A percentile compares a stretch with the other conserved stretches of the same genome.
phyloP scores from a whole-genome alignment of 2,113 vertebrate genomes.

The Empidonax alnorum region DNA sequence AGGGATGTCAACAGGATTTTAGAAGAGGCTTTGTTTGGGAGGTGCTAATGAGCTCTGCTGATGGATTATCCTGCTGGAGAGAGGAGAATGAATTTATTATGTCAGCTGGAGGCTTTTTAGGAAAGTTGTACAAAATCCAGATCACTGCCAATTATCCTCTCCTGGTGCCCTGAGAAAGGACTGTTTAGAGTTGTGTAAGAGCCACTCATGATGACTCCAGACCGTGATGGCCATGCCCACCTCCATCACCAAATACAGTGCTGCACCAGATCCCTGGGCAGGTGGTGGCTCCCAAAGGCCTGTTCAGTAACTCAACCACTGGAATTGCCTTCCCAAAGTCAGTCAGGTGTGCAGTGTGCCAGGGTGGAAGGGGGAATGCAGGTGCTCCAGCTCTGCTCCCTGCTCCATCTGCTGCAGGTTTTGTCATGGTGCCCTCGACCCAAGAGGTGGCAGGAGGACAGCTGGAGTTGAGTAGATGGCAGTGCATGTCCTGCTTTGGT shows the following conservation, averaged over 20 bases:
- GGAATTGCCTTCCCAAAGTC: background rate
- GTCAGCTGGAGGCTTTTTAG: slow-evolving; percentile 24
- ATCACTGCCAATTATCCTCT: background rate
- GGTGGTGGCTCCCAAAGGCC: background rate
- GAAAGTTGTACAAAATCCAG: slow-evolving; percentile 28
- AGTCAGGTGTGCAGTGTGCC: background rate
- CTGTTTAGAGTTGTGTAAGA: background rate
- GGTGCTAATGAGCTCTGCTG: slow-evolving; percentile 46
- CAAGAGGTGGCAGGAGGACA: background rate
- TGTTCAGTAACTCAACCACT: background rate
- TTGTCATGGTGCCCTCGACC: background rate
- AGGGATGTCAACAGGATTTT: slow-evolving; percentile 35
- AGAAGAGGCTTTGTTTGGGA: slow-evolving; percentile 40
- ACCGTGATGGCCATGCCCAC: background rate
- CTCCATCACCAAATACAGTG: background rate
- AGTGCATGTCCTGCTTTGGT: background rate
- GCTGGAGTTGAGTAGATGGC: background rate
- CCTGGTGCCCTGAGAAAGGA: background rate
- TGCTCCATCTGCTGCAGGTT: background rate
- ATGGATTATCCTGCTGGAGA: slow-evolving; percentile 25
- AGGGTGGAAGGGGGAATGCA: background rate
- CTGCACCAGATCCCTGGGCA: background rate
- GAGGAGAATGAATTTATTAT: slow-evolving; percentile 25
- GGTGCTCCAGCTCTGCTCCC: background rate
- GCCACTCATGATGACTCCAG: background rate